Evolutionary conservation across 2,888 invertebrate species (phyloP).

Genomic region (Myopa testacea): DNA sequence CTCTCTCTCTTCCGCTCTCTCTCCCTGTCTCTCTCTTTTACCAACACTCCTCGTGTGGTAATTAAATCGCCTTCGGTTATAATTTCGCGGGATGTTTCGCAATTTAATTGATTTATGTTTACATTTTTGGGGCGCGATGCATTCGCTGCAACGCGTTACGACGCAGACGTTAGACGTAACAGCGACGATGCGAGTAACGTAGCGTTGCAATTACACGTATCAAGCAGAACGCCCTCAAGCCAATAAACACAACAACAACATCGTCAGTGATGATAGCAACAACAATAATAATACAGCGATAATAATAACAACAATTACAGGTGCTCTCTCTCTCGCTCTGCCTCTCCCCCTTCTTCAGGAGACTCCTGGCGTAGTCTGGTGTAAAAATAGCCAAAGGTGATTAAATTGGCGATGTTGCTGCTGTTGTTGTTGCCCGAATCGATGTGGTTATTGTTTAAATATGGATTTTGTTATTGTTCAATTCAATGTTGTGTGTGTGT

Average conservation of each 20-base stretch:
- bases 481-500: neutral
- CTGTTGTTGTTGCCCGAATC: neutral
- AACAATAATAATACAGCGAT: neutral
- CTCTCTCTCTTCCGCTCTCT: too few species aligned
- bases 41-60: constrained; percentile 1
- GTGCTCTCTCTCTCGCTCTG: neutral
- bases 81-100: constrained; percentile 30
- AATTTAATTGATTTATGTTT: constrained; percentile 40
- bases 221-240: constrained; percentile 6
- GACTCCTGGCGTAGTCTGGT: neutral
- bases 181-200: neutral
- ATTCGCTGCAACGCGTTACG: constrained; percentile 7
- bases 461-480: constrained; percentile 13
- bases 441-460: neutral
- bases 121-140: constrained; percentile 32
- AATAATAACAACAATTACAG: neutral
- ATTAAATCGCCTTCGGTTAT: constrained; percentile 38
- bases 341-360: neutral
- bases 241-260: neutral
- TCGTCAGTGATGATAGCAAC: neutral
- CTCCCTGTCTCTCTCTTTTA: too few species aligned
- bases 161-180: neutral
- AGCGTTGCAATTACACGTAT: neutral
- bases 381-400: neutral
- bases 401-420: neutral